Evolutionary conservation across 2,797 vertebrate species (phyloP), one percentile per base, ranked within the genome.

Genomic region (Aselliscus stoliczkanus): DNA sequence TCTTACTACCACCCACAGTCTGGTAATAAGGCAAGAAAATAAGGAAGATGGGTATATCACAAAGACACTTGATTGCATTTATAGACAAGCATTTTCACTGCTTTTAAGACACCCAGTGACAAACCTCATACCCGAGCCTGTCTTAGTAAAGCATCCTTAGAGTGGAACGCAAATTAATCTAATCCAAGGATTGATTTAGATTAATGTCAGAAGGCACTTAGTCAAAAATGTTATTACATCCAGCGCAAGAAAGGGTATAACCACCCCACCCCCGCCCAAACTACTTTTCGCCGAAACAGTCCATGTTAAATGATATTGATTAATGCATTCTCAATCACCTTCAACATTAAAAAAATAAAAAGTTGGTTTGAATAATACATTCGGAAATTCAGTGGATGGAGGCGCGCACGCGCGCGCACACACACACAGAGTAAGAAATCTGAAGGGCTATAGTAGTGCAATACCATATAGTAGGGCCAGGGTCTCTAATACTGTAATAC

Each of bases 31-130:
- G 90, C 76, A 92, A 93, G 92, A 88, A 93, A 69, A 95, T 25
- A 91, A 70, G 60, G 76, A 82, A 83, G 82, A 95, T 94, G 94
- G 62, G 85, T 94, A 44, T 1, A 4, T 76, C 52, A 97, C 79
- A 34, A 58, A 95, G 83, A 73, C 70, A 90, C 94, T 96, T 95
- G 72, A 88, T 37, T 72, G 72, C 92, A 92, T 80, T 97, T 83
- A 93, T 0, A 81, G 81, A 89, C 7, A 13, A 96, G 70, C 56
- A 85, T 77, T 27, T 70, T 25, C 0, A 18, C 17, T 67, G 50
- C 86, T 69, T 87, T 69, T 54, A 82, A 96, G 84, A 58, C 10
- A 92, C 39, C 65, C 93, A 42, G 79, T 95, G 67, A 76, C 64
- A 96, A 90, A 87, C 84, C 47, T 92, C 52, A 90, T 58, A 92